A percentile compares a stretch with the other conserved stretches of the same genome.
Evolutionary conservation across 2,113 vertebrate species (phyloP).

Genomic region (Apistogramma diplotaenia): DNA sequence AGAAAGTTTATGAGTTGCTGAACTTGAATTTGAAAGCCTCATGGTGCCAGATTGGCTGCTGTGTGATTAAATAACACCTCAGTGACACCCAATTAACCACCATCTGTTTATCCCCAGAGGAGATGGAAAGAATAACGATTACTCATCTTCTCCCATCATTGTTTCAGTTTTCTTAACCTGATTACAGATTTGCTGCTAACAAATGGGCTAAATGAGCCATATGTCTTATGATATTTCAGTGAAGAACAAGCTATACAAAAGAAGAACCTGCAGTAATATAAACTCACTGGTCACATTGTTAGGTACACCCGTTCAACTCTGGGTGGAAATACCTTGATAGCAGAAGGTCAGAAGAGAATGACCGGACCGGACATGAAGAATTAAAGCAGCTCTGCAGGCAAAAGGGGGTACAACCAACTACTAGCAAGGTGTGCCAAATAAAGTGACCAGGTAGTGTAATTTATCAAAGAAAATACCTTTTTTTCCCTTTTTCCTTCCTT

Average conservation of each 20-base stretch:
- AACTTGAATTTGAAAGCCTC: neutral
- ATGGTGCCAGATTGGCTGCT: neutral
- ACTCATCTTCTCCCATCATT: neutral
- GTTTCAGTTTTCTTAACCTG: neutral
- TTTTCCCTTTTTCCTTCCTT: neutral
- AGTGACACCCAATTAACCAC: constrained; percentile 8
- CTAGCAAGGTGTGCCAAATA: no score
- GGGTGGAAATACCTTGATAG: no score
- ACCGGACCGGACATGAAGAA: no score
- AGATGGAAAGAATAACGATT: neutral
- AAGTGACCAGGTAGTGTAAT: no score
- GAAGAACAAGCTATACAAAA: no score
- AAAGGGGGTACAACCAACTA: no score
- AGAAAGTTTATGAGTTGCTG: neutral
- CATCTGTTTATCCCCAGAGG: constrained; percentile 1
- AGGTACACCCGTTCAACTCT: no score
- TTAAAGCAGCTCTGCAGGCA: no score
- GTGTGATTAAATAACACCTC: neutral
- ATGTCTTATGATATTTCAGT: neutral
- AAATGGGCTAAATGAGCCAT: neutral
- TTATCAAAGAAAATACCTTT: neutral
- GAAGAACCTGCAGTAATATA: no score
- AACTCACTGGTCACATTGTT: no score
- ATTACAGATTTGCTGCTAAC: constrained; percentile 4
- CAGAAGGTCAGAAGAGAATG: no score